phyloP scores from a whole-genome alignment of 1,140 invertebrate species.

The Hypothenemus hampei region DNA sequence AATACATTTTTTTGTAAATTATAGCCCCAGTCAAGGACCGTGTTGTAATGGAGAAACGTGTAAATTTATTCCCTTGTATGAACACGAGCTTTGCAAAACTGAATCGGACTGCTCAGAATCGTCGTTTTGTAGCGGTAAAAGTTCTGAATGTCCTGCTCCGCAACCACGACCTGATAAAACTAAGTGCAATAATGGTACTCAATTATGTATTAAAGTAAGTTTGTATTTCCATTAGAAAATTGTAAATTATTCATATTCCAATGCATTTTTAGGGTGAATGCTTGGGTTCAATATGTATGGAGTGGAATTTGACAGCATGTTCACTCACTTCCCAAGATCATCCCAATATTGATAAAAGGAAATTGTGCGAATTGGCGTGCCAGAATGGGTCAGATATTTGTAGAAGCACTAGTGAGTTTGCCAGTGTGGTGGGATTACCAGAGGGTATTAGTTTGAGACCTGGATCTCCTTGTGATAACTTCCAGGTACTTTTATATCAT shows the following conservation, averaged over 20 bases:
- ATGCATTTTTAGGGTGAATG: slow-evolving; percentile 68
- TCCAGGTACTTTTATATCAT: slow-evolving; percentile 60
- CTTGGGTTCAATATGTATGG: slow-evolving; percentile 90
- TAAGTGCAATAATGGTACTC: slow-evolving; percentile 75
- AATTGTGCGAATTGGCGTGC: slow-evolving; percentile 94
- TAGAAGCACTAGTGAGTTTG: slow-evolving; percentile 81
- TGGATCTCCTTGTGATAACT: slow-evolving; percentile 97
- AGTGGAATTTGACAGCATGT: slow-evolving; percentile 92
- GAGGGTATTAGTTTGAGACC: slow-evolving; percentile 86
- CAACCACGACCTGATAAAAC: slow-evolving; percentile 73
- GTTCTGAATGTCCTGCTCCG: slow-evolving; percentile 80
- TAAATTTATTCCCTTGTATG: slow-evolving; percentile 63
- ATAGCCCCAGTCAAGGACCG: slow-evolving; percentile 92
- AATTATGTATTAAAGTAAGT: slow-evolving; percentile 73
- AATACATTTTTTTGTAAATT: slow-evolving; percentile 9
- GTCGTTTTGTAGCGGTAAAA: slow-evolving; percentile 79
- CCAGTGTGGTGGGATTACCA: slow-evolving; percentile 66
- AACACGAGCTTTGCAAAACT: slow-evolving; percentile 69
- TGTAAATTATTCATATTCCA: background rate
- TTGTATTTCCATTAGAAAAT: background rate
- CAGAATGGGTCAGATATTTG: slow-evolving; percentile 83
- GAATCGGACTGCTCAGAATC: slow-evolving; percentile 85
- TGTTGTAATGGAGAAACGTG: slow-evolving; percentile 85
- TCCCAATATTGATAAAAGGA: slow-evolving; percentile 74
- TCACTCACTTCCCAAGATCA: slow-evolving; percentile 83